Conservation (phyloP, 2,797 vertebrate species). For the Sphenodon punctatus region DNA sequence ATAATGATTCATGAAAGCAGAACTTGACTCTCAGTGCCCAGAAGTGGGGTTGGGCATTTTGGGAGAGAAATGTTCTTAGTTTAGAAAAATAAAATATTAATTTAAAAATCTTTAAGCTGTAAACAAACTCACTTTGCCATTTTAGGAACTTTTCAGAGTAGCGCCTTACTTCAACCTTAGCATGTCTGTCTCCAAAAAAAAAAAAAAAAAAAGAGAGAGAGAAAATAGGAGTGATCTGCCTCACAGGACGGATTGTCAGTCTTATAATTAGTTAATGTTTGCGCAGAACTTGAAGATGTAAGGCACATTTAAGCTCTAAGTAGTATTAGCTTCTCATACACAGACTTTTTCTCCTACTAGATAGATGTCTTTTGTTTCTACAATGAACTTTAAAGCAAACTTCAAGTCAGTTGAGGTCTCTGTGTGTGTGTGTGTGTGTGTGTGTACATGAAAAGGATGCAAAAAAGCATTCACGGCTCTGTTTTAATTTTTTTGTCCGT, state of each 20-base stretch:
- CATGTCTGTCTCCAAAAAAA: constrained; percentile 12
- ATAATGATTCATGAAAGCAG: too few species aligned
- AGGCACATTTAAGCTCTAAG: background rate
- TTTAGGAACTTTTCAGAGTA: background rate
- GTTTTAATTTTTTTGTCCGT: constrained; percentile 13
- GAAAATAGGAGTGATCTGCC: constrained; percentile 5
- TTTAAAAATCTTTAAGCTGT: constrained; percentile 22
- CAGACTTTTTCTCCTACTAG: background rate
- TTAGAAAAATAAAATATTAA: constrained; percentile 4
- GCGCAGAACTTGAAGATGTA: background rate
- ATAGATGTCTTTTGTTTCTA: background rate
- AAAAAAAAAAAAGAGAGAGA: too few species aligned
- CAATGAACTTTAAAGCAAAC: background rate
- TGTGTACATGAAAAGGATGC: constrained; percentile 1
- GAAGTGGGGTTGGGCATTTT: too few species aligned
- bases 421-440: too few species aligned
- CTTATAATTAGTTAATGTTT: constrained; percentile 33
- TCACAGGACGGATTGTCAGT: background rate
- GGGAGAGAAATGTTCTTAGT: too few species aligned
- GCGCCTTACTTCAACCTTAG: constrained; percentile 23
- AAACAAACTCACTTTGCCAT: background rate
- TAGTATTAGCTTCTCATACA: background rate
- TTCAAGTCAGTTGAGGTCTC: background rate
- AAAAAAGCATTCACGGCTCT: background rate
- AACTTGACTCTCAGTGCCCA: background rate